phyloP scores from a whole-genome alignment of 2,113 vertebrate species.

The Sinocyclocheilus anophthalmus region DNA sequence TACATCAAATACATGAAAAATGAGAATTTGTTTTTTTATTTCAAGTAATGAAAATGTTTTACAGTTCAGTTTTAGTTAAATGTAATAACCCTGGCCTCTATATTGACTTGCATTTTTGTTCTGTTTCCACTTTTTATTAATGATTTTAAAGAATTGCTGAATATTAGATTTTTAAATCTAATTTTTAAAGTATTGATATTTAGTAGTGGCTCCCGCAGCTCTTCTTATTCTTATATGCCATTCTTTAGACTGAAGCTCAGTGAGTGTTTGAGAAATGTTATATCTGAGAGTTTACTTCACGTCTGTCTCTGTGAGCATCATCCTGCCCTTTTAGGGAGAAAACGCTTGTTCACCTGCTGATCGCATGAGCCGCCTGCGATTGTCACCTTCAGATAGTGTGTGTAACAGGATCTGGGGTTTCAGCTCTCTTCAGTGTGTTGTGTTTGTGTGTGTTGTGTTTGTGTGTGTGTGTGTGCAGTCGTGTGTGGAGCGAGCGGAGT shows the following conservation, averaged over 20 bases:
- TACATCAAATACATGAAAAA: too few relatives aligned
- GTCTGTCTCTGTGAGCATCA: neutral
- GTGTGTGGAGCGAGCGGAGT: too few relatives aligned
- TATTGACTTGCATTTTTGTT: too few relatives aligned
- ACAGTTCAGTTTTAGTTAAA: too few relatives aligned
- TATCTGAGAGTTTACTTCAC: neutral
- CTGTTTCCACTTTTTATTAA: too few relatives aligned
- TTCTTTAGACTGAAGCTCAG: neutral
- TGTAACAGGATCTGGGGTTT: slow-evolving; percentile 13
- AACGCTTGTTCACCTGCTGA: neutral
- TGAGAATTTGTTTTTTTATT: too few relatives aligned
- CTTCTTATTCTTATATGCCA: neutral
- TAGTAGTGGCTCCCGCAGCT: neutral
- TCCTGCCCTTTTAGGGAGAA: slow-evolving; percentile 1
- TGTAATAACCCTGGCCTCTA: too few relatives aligned
- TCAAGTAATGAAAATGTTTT: too few relatives aligned
- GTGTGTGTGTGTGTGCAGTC: neutral
- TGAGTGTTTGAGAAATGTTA: neutral
- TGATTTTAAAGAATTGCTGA: too few relatives aligned
- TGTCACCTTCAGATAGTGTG: neutral
- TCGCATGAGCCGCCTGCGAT: neutral
- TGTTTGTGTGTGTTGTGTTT: slow-evolving; percentile 1
- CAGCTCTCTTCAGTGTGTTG: neutral
- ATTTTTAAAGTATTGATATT: too few relatives aligned
- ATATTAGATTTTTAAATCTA: too few relatives aligned